Base-by-base conservation (phyloP, 2,888 invertebrate genomes). In the Brachylomia viminalis region DNA sequence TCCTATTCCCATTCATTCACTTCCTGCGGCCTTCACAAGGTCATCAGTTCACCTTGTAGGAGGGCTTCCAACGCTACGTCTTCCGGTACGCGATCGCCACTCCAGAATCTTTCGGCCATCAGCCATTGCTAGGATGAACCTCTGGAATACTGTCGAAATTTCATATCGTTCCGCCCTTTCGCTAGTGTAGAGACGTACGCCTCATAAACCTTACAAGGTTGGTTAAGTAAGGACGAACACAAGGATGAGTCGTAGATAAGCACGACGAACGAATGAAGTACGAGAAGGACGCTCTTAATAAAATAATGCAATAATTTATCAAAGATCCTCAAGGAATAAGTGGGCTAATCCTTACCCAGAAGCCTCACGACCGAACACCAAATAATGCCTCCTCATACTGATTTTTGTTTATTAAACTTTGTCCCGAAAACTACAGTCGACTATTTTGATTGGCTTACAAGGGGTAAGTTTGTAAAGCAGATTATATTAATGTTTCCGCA, bases 401-500 rank as follows among this genome's bases (percentile, higher is more conserved):
- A 85, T 72, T 79, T 62, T 79, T 38, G 15, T 70, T n/a, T n/a
- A 64, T 30, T 59, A 77, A 77, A 72, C 65, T 82, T 75, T 8
- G 70, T 52, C 54, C 42, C 42, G 20, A 77, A 71, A 73, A 62
- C 52, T 72, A 68, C 59, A 72, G 58, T 45, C 54, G 67, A 68
- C 49, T 75, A 56, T 79, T 85, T 72, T 77, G 77, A 85, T 82
- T 76, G 77, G 56, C 59, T 85, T 76, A 82, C 82, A 69, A 68
- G n/a, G 64, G 80, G 68, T 74, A 45, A 74, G 65, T 82, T 79
- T 64, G 72, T 74, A 17, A 66, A 75, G 68, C 70, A 75, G 87
- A 84, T 81, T 85, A 85, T 71, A 87, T 75, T 68, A 79, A 85
- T 80, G 77, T 75, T 87, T 83, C 64, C 71, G 17, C 30, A 76